A percentile compares a stretch with the other conserved stretches of the same genome.
These are phyloP conservation scores for Gymnoscopelus microlampas DNA, from an alignment of 2,797 vertebrate species.

Conservation along the genomic window DNA sequence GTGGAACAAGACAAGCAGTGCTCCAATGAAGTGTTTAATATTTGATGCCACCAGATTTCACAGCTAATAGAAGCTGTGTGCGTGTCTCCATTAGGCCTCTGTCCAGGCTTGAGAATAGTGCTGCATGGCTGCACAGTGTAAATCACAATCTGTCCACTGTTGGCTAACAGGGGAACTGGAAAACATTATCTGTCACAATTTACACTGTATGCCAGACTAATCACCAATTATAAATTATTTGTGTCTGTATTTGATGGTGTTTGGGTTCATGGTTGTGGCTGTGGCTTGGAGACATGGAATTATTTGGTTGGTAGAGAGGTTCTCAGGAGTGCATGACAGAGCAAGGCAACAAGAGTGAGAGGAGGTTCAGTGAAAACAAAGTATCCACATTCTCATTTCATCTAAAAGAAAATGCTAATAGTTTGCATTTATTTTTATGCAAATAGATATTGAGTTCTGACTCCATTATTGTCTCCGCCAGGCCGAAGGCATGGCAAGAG, in stretches of 20 bases:
- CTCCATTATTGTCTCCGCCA: no score
- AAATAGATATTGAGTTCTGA: conserved; percentile 7
- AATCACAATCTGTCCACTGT: conserved; percentile 72
- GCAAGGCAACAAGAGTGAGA: no score
- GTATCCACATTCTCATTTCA: no score
- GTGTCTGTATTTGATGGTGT: conserved; percentile 54
- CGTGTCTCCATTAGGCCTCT: conserved; percentile 77
- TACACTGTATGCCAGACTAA: conserved; percentile 42
- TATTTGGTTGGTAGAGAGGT: no score
- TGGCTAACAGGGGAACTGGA: conserved; percentile 64
- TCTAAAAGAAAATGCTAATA: no score
- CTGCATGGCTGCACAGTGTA: conserved; percentile 67
- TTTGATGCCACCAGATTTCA: conserved; percentile 83
- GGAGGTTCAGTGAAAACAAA: no score
- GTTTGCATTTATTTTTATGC: conserved; percentile 9
- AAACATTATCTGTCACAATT: conserved; percentile 55
- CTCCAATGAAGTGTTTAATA: conserved; percentile 84
- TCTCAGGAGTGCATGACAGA: no score
- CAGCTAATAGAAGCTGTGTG: conserved; percentile 80
- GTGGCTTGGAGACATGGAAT: not conserved
- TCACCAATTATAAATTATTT: conserved; percentile 70
- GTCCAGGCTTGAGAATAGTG: conserved; percentile 66
- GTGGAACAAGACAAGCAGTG: conserved; percentile 77
- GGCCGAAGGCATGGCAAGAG: no score
- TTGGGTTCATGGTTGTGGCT: conserved; percentile 39